Conservation (phyloP, 2,888 invertebrate genomes). For the Lordiphosa andalusiaca region DNA sequence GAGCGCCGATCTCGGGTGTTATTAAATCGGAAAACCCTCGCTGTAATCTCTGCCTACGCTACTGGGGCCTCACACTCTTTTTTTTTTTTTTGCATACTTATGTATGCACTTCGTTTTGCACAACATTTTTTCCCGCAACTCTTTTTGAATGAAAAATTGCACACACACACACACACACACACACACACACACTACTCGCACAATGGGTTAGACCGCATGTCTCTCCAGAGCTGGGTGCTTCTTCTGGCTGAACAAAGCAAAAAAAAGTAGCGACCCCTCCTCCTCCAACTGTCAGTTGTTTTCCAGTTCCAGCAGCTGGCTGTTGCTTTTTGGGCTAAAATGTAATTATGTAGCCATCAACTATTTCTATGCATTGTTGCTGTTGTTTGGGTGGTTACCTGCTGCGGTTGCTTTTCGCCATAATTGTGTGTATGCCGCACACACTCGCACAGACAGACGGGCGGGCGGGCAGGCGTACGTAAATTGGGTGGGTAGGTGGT, state of each 20-base stretch:
- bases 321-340: slow-evolving; percentile 51
- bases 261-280: not conserved
- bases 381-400: slow-evolving; percentile 29
- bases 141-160: slow-evolving; percentile 11
- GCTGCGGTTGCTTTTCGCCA: slow-evolving; percentile 45
- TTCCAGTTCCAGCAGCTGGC: slow-evolving; percentile 11
- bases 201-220: not conserved
- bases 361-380: slow-evolving; percentile 40
- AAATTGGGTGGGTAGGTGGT: slow-evolving; percentile 17
- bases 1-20: too few species aligned
- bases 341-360: slow-evolving; percentile 69
- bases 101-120: slow-evolving; percentile 19
- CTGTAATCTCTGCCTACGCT: slow-evolving; percentile 8
- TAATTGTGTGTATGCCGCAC: slow-evolving; percentile 52
- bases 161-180: slow-evolving; percentile 7
- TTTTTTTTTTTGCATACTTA: not conserved
- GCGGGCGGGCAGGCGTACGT: too few species aligned
- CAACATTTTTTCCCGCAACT: slow-evolving; percentile 33
- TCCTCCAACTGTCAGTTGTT: slow-evolving; percentile 14
- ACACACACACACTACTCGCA: slow-evolving; percentile 3
- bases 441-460: too few species aligned
- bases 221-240: slow-evolving; percentile 9
- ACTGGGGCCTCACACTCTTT: not conserved
- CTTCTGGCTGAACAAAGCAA: too few species aligned
- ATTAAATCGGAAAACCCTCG: too few species aligned